These are phyloP conservation scores for Aplochiton taeniatus DNA, from an alignment of 2,797 vertebrate species.

Conservation along the genomic window DNA sequence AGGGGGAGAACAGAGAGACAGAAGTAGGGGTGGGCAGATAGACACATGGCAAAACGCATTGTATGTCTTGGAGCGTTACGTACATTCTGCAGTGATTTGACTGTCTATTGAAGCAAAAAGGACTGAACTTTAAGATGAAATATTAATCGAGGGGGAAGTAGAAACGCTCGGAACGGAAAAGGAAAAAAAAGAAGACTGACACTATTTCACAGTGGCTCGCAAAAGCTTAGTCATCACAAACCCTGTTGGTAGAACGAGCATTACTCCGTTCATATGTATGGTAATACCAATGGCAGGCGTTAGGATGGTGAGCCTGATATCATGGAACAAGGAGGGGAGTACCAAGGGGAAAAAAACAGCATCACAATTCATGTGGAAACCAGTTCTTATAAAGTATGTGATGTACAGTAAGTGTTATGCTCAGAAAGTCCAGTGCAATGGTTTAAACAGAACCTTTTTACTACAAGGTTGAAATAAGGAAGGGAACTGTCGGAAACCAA, in stretches of 20 bases:
- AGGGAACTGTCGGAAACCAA: too few relatives aligned
- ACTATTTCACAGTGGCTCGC: conserved; percentile 63
- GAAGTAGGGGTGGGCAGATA: not conserved
- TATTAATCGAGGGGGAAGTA: conserved; percentile 70
- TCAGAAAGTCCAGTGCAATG: too few relatives aligned
- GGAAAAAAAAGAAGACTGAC: conserved; percentile 60
- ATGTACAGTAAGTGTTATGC: too few relatives aligned
- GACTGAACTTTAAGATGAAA: conserved; percentile 75
- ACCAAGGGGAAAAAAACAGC: conserved; percentile 15
- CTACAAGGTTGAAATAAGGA: too few relatives aligned
- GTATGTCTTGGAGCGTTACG: conserved; percentile 63
- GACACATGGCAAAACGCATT: conserved; percentile 49
- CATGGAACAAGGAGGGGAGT: too few relatives aligned
- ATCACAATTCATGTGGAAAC: too few relatives aligned
- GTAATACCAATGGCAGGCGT: not conserved
- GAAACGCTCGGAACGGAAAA: conserved; percentile 65
- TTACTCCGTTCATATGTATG: not conserved
- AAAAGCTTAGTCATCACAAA: conserved; percentile 52
- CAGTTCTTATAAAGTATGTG: too few relatives aligned
- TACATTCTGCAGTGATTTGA: conserved; percentile 72
- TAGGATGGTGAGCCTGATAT: not conserved
- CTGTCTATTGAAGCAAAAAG: conserved; percentile 73
- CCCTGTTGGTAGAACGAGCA: conserved; percentile 13
- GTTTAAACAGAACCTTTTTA: too few relatives aligned
- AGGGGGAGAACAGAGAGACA: not conserved